phyloP scores from a whole-genome alignment of 2,888 invertebrate species.

The Drosophila stalkeri region DNA sequence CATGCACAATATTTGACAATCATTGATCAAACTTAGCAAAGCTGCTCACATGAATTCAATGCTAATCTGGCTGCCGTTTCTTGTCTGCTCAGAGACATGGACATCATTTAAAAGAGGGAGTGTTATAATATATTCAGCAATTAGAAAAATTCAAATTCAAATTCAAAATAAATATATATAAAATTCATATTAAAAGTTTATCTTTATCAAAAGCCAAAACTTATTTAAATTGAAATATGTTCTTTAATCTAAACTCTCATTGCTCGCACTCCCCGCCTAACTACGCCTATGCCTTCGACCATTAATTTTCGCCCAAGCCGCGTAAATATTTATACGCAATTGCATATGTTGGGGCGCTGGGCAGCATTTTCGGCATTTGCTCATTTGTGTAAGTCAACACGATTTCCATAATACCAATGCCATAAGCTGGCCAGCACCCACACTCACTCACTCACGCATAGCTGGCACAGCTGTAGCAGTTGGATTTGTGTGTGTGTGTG shows the following conservation, averaged over 20 bases:
- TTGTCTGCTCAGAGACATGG: background rate
- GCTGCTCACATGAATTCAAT: background rate
- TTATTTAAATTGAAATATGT: background rate
- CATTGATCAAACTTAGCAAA: slow-evolving; percentile 28
- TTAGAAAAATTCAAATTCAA: too few species aligned
- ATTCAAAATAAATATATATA: too few species aligned
- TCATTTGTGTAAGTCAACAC: slow-evolving; percentile 77
- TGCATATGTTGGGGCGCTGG: slow-evolving; percentile 60
- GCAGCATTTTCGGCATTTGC: slow-evolving; percentile 63
- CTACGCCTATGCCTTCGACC: slow-evolving; percentile 32
- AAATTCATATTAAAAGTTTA: too few species aligned
- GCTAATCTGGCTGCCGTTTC: background rate
- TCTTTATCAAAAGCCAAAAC: too few species aligned
- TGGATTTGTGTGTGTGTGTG: slow-evolving; percentile 24
- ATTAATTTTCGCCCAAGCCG: slow-evolving; percentile 68
- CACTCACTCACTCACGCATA: background rate
- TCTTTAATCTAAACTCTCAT: background rate
- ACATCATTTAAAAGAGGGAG: background rate
- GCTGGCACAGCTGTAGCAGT: slow-evolving; percentile 48
- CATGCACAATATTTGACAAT: slow-evolving; percentile 44
- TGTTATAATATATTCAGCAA: too few species aligned
- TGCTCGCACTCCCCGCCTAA: too few species aligned
- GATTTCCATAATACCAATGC: slow-evolving; percentile 72
- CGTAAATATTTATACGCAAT: slow-evolving; percentile 77
- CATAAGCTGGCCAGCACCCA: slow-evolving; percentile 17